Base-by-base conservation (phyloP, 2,888 invertebrate genomes). In the Plemyria rubiginata region DNA sequence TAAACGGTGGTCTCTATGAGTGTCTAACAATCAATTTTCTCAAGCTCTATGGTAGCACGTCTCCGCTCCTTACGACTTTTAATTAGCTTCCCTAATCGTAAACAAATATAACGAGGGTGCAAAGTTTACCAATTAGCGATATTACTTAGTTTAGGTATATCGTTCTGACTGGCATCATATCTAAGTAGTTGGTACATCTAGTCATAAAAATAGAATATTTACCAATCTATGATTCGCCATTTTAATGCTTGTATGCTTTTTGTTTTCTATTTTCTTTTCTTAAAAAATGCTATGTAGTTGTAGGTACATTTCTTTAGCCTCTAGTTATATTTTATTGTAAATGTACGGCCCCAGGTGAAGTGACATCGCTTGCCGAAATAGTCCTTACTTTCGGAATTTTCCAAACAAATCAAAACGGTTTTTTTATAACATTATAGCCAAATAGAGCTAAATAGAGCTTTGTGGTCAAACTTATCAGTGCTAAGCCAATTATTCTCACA, bases 31-130 rank as follows among this genome's bases (percentile, higher is more conserved):
- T 12, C 3, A 29, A 32, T 48, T 13, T 49, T 16, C 8, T n/a
- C 2, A 5, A 11, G 16, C 49, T 55, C 51, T 60, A 12, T 51
- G 45, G 48, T 11, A n/a, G 40, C 45, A 60, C 51, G 55, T 46
- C 53, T 76, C 48, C 13, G 52, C 40, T 48, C 16, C 36, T 49
- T 43, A 49, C 56, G 60, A 55, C 54, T 43, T 38, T 62, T 65
- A 72, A 71, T 72, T 70, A 70, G 67, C 52, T 60, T 63, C 51
- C 51, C 60, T 63, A 60, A 71, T 74, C 69, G 49, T 58, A 65
- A 57, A 65, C 65, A 71, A 73, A 70, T 60, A 67, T 53, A 43
- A 54, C 45, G 49, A 40, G 57, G 51, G 70, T 56, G 55, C 66
- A 68, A 70, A 72, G 70, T 70, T 68, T 62, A 71, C 62, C 59